Base-by-base conservation (phyloP, 2,113 vertebrate genomes). In the Martes martes region DNA sequence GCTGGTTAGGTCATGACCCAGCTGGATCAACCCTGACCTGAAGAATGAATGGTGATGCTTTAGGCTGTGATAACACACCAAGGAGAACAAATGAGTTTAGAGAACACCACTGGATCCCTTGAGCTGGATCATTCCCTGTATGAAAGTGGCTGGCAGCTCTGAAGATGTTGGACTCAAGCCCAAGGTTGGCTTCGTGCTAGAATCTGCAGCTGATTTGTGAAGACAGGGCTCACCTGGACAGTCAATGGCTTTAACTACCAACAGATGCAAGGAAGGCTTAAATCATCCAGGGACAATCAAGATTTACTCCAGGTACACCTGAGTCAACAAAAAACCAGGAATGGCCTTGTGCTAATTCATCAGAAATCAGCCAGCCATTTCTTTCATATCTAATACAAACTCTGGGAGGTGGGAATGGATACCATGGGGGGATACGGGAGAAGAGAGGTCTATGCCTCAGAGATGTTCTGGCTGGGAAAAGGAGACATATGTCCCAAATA, bases 31-130 rank as follows among this genome's bases (percentile, higher is more conserved):
- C 16, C 23, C 16, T 1, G 33, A 57, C 14, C 31, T 5, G 4
- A 2, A 1, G 36, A 6, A 7, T 1, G 18, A 57, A 7, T 7
- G 15, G 6, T 1, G 3, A 15, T 0, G 7, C 63, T 73, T 42
- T 23, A 13, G 28, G 55, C 82, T 76, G 63, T 10, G 50, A 11
- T 7, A 3, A 4, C 0, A 26, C 28, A 11, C 67, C 39, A 15
- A 52, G 19, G 52, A 39, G 19, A 10, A 16, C 1, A 0, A 1
- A 1, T 10, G 24, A 23, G 19, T 7, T 13, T 24, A 42, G 13
- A 76, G 57, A 39, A 26, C 1, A 11, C 31, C 6, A 19, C 1
- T 0, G 14, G 91, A 50, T 8, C 0, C 8, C 28, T 3, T 28
- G 61, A 39, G 5, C 6, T 1, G 47, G 47, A 36, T 15, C 61